Evolutionary conservation across 2,113 vertebrate genomes (phyloP).

Genomic region (Uropsilus gracilis): DNA sequence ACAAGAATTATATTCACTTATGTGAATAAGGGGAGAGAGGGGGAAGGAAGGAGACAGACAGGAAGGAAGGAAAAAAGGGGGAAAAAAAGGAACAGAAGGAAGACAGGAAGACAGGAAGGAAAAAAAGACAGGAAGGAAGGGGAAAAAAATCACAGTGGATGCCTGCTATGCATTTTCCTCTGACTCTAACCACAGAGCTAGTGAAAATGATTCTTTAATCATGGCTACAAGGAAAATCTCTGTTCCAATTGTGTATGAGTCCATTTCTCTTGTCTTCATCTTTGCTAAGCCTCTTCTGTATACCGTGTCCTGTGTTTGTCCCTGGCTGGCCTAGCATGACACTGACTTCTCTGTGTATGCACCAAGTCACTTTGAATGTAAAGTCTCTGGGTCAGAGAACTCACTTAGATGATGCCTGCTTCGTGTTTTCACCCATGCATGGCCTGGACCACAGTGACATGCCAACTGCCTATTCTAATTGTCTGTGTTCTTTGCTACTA

Average conservation of each 20-base stretch:
- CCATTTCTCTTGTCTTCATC: background rate
- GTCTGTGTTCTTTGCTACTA: background rate
- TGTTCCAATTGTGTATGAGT: background rate
- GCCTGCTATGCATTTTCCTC: background rate
- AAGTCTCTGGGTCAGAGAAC: background rate
- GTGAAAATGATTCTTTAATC: background rate
- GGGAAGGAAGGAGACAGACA: background rate
- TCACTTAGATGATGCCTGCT: background rate
- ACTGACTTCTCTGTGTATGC: background rate
- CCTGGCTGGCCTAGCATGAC: background rate
- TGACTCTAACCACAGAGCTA: background rate
- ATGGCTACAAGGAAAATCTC: background rate
- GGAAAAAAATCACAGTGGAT: background rate
- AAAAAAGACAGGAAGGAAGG: accelerated
- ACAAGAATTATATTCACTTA: background rate
- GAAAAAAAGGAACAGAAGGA: too few species aligned
- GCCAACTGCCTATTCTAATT: background rate
- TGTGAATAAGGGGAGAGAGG: background rate
- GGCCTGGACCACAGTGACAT: background rate
- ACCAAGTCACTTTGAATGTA: background rate
- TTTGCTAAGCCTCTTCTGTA: background rate
- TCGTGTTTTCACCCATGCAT: background rate
- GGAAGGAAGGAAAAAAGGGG: too few species aligned
- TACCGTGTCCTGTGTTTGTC: background rate
- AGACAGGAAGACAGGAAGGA: background rate